Conservation (phyloP, 2,888 invertebrate genomes). For the Polydrusus pterygomalis region DNA sequence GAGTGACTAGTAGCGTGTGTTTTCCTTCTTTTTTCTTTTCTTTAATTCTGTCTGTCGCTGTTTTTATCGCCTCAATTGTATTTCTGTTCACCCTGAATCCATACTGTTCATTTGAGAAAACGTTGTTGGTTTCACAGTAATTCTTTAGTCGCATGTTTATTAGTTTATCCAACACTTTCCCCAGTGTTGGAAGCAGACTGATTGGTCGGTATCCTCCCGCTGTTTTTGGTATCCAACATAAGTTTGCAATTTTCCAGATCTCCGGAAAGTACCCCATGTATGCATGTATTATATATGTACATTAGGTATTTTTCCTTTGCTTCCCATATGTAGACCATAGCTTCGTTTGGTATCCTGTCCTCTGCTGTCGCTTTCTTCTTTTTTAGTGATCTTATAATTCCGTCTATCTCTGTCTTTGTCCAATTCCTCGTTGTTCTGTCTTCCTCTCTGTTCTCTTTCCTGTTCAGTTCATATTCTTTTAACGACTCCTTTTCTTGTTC, state of each 20-base stretch:
- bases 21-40: conserved; percentile 15
- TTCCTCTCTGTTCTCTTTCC: too few relatives aligned
- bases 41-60: conserved; percentile 11
- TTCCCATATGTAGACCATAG: conserved; percentile 4
- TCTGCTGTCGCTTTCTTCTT: conserved; percentile 34
- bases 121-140: conserved; percentile 53
- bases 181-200: too few relatives aligned
- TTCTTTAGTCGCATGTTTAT: conserved; percentile 57
- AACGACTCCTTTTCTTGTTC: conserved; percentile 37
- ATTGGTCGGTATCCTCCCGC: conserved; percentile 59
- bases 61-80: conserved; percentile 60
- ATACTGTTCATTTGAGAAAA: conserved; percentile 53
- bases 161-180: conserved; percentile 62
- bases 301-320: not conserved
- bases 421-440: too few relatives aligned
- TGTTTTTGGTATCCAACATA: conserved; percentile 59
- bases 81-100: conserved; percentile 59
- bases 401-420: too few relatives aligned
- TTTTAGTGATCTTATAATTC: too few relatives aligned
- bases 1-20: conserved; percentile 50
- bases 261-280: conserved; percentile 55
- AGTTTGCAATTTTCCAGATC: conserved; percentile 57
- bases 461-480: not conserved
- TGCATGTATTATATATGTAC: conserved; percentile 28
- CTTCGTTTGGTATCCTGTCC: conserved; percentile 46